These are phyloP conservation scores for Euwallacea fornicatus DNA, from an alignment of 1,140 invertebrate genomes.

Conservation along the genomic window DNA sequence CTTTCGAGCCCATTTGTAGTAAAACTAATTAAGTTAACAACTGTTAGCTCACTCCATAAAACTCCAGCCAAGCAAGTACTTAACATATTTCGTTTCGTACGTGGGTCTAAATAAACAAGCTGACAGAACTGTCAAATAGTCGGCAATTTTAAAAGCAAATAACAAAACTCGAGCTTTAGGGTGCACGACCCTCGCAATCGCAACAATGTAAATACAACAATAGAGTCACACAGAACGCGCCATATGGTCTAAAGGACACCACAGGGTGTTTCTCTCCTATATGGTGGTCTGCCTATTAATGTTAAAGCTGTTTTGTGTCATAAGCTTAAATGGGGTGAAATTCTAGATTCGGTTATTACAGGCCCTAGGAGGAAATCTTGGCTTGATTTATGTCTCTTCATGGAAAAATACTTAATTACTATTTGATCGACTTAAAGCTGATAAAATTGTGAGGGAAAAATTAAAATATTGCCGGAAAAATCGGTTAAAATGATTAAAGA, in stretches of 20 bases:
- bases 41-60: constrained; percentile 28
- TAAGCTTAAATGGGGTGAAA: too few species aligned
- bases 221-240: constrained; percentile 29
- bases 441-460: constrained; percentile 16
- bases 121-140: constrained; percentile 35
- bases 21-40: constrained; percentile 30
- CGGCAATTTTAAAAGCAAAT: constrained; percentile 34
- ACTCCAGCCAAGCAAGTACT: constrained; percentile 17
- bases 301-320: constrained; percentile 24
- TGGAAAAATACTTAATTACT: constrained; percentile 8
- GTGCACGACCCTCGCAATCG: constrained; percentile 32
- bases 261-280: constrained; percentile 37
- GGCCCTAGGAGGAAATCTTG: too few species aligned
- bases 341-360: too few species aligned
- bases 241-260: constrained; percentile 39
- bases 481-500: constrained; percentile 21
- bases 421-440: constrained; percentile 16
- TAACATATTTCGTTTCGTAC: constrained; percentile 31
- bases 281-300: constrained; percentile 35
- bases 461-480: constrained; percentile 21
- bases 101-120: constrained; percentile 27
- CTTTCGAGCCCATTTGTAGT: constrained; percentile 20
- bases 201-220: constrained; percentile 39
- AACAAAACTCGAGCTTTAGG: constrained; percentile 20
- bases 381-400: not conserved